These are phyloP conservation scores for Scaptodrosophila latifasciaeformis DNA, from an alignment of 2,888 invertebrate genomes.

Conservation along the genomic window DNA sequence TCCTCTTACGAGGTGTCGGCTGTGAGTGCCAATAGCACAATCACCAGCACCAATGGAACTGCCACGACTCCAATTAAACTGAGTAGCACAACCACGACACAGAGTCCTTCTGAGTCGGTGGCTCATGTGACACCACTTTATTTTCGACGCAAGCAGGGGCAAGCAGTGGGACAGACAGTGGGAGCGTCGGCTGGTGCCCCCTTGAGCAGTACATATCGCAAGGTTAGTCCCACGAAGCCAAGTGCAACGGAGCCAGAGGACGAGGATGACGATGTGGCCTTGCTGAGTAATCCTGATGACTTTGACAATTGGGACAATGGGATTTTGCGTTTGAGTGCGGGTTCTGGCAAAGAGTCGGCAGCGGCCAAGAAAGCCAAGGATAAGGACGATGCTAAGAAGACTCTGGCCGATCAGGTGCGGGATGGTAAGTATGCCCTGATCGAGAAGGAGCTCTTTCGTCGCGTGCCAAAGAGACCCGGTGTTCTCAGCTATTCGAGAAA, in stretches of 20 bases:
- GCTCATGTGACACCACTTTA: conserved; percentile 4
- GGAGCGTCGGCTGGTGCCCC: too few species aligned
- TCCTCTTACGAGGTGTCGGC: conserved; percentile 66
- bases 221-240: conserved; percentile 13
- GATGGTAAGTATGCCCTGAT: conserved; percentile 93
- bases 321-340: conserved; percentile 82
- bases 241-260: background rate
- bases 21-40: conserved; percentile 55
- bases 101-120: too few species aligned
- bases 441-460: conserved; percentile 87
- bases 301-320: conserved; percentile 80
- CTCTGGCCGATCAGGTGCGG: conserved; percentile 90
- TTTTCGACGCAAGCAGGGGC: conserved; percentile 6
- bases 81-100: conserved; percentile 18
- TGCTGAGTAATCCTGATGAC: conserved; percentile 71
- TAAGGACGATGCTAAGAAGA: conserved; percentile 86
- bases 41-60: conserved; percentile 33
- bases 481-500: conserved; percentile 88
- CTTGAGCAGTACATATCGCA: too few species aligned
- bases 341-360: conserved; percentile 79
- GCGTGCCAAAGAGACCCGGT: conserved; percentile 84
- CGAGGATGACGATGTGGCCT: conserved; percentile 69
- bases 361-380: conserved; percentile 72
- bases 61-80: background rate
- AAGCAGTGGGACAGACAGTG: background rate